phyloP scores from a whole-genome alignment of 2,797 vertebrate species.

The Simalia tracyae region DNA sequence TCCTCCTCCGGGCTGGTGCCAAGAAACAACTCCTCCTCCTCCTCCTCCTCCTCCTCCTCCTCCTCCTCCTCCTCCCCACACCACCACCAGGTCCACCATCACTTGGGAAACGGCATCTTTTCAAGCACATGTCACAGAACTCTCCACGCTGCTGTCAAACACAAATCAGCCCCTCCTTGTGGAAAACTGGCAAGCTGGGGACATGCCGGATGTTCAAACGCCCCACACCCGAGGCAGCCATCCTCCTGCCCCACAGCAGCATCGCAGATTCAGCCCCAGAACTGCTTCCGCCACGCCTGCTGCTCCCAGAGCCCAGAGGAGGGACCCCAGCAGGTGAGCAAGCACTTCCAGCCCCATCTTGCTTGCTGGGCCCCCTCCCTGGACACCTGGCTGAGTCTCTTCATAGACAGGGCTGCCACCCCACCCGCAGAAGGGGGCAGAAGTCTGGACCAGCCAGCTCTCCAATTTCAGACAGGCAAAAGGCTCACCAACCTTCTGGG shows the following conservation, averaged over 20 bases:
- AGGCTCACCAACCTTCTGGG: background rate
- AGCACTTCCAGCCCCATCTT: fast-evolving
- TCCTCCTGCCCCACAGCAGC: background rate
- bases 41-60: background rate
- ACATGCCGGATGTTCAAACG: background rate
- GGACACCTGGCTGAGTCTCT: background rate
- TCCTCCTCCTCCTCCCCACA: background rate
- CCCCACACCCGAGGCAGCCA: background rate
- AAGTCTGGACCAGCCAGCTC: no score
- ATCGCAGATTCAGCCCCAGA: background rate
- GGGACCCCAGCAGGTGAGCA: background rate
- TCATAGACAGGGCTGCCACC: background rate
- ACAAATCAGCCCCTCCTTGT: background rate
- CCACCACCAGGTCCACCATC: background rate
- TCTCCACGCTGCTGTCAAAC: background rate
- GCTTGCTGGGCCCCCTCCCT: background rate
- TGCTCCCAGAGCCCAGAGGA: background rate
- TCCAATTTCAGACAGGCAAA: background rate
- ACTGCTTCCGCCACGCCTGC: background rate
- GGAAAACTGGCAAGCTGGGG: background rate
- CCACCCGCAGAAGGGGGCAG: background rate
- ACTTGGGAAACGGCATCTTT: background rate
- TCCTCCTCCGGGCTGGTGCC: no score
- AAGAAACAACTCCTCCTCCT: background rate
- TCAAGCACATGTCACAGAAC: background rate